Base-by-base conservation (phyloP, 2,113 vertebrate species). In the Tachycineta bicolor region DNA sequence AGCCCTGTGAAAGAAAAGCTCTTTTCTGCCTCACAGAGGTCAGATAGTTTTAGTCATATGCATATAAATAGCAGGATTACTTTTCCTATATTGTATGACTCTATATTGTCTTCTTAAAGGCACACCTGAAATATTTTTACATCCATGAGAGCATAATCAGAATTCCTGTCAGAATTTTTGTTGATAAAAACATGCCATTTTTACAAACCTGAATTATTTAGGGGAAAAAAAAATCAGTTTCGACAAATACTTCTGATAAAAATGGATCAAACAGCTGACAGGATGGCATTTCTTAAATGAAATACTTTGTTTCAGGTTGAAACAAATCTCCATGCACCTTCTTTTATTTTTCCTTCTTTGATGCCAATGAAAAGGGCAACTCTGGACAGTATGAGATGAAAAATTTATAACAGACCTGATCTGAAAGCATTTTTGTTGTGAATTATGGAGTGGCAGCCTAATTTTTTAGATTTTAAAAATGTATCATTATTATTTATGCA, bases 201-300 rank as follows among this genome's bases (percentile, higher is more conserved):
- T 78, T 41, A 13, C 47, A 92, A 94, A 59, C 5, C 3, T 64
- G 39, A 50, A 3, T 34, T 28, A 81, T 43, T 65, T 39, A 34
- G 31, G 5, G 12, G 1, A 0, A 50, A 69, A 50, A 69, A 59
- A 50, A 37, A 41, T 7, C 16, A 31, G 24, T 46, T 90, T 91
- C 4, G 3, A 34, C 11, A 19, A 83, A 64, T 39, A n/a, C 55
- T 76, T 88, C 67, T 76, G 94, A 93, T 93, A 92, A 85, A 91
- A 76, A 39, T 56, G 74, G 74, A 96, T 96, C 62, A 85, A 92
- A 43, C 28, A 80, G 41, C 50, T 76, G 64, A 78, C 58, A 91
- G 3, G 0, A 10, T 85, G 85, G 44, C 53, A 73, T 88, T 94
- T 94, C 77, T 85, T 76, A 65, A 95, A 71, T 56, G 43, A 88